Base-by-base conservation (phyloP, 2,888 invertebrate species). In the Mythimna pallens region DNA sequence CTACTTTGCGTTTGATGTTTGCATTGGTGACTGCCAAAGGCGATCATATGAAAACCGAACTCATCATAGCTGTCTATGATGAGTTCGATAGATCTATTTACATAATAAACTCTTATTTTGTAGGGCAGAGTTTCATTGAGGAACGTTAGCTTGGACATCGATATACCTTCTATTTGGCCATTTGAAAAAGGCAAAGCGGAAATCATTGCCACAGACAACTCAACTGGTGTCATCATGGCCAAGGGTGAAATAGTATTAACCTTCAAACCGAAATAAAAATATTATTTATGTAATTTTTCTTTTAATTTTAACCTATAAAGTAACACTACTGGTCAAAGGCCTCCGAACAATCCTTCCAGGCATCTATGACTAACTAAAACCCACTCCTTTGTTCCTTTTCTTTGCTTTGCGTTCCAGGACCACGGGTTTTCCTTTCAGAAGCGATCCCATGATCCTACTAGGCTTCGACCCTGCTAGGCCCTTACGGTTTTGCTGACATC, bases 121-220 rank as follows among this genome's bases (percentile, higher is more conserved):
- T 63, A 87, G 87, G 83, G 77, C 17, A 34, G 14, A 40, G 57
- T 74, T 50, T 59, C 36, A 9, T 8, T 86, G 9, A 68, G 12
- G 14, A 88, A 85, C 50, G 69, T 70, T 30, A 75, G 20, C 59
- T 80, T 76, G 62, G 70, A 62, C 65, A 25, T 30, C 7, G 65
- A 79, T 17, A 76, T 84, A 34, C 78, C 76, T 17, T 79, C 76
- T 20, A 40, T 76, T 20, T 81, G 80, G 76, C 86, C 82, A 9
- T 82, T 84, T 9, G 74, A 82, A 68, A 83, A 76, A 47, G 79
- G 75, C 17, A 85, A 80, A 72, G 9, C 50, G 34, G 65, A 70
- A 65, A 3, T 80, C 10, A 63, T 9, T 17, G 34, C 20, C 4
- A 66, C 30, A 3, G 30, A 74, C 4, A 65, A 54, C 43, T 40